Conservation (phyloP, 2,888 invertebrate genomes). For the Andrena chrysosceles region DNA sequence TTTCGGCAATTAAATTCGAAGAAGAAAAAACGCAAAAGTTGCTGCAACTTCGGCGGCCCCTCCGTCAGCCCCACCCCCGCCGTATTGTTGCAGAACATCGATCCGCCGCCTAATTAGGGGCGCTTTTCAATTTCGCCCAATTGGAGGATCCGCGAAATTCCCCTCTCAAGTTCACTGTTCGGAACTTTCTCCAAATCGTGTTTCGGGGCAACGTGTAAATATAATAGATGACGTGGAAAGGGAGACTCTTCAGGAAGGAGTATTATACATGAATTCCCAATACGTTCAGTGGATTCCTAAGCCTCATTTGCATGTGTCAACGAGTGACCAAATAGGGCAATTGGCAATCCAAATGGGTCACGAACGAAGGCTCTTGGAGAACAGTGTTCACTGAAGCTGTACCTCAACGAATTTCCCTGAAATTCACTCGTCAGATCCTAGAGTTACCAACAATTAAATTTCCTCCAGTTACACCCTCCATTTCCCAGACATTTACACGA, state of each 20-base stretch:
- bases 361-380: too few species aligned
- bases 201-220: not conserved
- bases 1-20: slow-evolving; percentile 27
- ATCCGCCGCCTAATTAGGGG: slow-evolving; percentile 21
- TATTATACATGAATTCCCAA: not conserved
- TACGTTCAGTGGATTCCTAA: too few species aligned
- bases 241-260: not conserved
- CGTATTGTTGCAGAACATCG: slow-evolving; percentile 6
- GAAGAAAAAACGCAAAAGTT: slow-evolving; percentile 10
- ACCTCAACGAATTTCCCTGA: too few species aligned
- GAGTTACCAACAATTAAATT: too few species aligned
- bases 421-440: too few species aligned
- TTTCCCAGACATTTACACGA: too few species aligned
- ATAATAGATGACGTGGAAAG: not conserved
- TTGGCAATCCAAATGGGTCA: too few species aligned
- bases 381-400: too few species aligned
- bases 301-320: too few species aligned
- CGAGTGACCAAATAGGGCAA: too few species aligned
- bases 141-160: not conserved
- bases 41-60: slow-evolving; percentile 1
- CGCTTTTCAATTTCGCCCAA: slow-evolving; percentile 19
- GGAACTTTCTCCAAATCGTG: not conserved
- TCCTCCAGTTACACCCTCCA: too few species aligned
- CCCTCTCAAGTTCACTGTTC: not conserved
- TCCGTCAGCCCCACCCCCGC: not conserved